Evolutionary conservation across 2,797 vertebrate species (phyloP), one percentile per base, ranked within the genome.

Genomic region (Tachyglossus aculeatus): DNA sequence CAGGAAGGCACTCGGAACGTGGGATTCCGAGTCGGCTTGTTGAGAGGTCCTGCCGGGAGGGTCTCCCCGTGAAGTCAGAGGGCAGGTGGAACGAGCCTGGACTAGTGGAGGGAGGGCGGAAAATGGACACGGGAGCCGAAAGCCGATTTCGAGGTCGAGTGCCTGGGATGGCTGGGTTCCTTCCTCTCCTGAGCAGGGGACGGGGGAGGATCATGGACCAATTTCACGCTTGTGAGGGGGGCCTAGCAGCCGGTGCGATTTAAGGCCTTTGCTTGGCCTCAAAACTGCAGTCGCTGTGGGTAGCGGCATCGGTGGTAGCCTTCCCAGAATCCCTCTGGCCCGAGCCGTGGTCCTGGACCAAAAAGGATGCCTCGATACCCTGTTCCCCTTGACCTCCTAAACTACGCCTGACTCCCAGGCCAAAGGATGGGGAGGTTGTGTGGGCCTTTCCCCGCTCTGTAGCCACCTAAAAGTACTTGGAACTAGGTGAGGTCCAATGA

Each of bases 171-270:
- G 43, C 45, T 60, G 50, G 44, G 31, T 52, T 71, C 10, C 34
- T 6, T 10, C 4, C 37, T 14, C 34, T 43, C 2, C 59, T 5
- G 24, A 29, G 31, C 51, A 10, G 58, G 62, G 45, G 25, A 36
- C 67, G 36, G 34, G 67, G 52, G 5, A 77, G 27, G 7, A 15
- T 77, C 47, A 71, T 74, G 39, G 51, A 22, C 22, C 74, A 67
- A 7, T 63, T 54, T 14, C n/a, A 53, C 27, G 41, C 6, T 50
- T 18, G 21, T 64, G 25, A 71, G 60, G 68, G 50, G 22, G 40
- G 15, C 13, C 45, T 59, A 37, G 44, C 13, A 53, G 24, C 19
- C 24, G 48, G 19, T 37, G 50, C 59, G 50, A 60, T 25, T 40
- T 62, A 54, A 67, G 22, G 33, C 45, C 62, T 41, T 48, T 50